Percentiles rank a stretch among this genome's conserved stretches.
Evolutionary conservation across 2,797 vertebrate genomes (phyloP).

Genomic region (Anabas testudineus): DNA sequence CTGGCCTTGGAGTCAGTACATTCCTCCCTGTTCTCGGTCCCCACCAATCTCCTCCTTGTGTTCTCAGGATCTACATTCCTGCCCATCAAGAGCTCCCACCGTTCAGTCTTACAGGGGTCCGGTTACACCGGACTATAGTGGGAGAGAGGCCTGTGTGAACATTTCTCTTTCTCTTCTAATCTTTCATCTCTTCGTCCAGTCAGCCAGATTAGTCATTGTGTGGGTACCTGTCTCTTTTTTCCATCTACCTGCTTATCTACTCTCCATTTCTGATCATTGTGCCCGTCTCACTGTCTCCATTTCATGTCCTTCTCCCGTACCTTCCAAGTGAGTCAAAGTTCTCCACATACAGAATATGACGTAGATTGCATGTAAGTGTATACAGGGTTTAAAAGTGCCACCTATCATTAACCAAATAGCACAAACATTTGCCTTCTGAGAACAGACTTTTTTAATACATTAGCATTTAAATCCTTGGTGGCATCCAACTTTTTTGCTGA

Average conservation of each 20-base stretch:
- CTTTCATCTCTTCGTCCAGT: slow-evolving; percentile 65
- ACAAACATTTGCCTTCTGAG: slow-evolving; percentile 34
- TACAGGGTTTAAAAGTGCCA: slow-evolving; percentile 18
- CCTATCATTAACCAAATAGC: slow-evolving; percentile 21
- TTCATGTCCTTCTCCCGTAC: slow-evolving; percentile 13
- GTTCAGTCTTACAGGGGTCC: slow-evolving; percentile 65
- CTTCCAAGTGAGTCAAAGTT: slow-evolving; percentile 32
- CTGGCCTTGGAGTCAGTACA: slow-evolving; percentile 69
- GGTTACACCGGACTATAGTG: slow-evolving; percentile 67
- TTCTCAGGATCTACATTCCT: slow-evolving; percentile 87
- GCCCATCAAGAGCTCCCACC: slow-evolving; percentile 74
- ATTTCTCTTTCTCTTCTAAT: slow-evolving; percentile 72
- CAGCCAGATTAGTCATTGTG: slow-evolving; percentile 78
- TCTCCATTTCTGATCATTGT: slow-evolving; percentile 26
- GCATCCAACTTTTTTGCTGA: background rate
- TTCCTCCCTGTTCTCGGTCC: slow-evolving; percentile 74
- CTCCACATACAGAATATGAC: background rate
- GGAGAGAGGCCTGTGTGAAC: slow-evolving; percentile 69
- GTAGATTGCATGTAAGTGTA: slow-evolving; percentile 13
- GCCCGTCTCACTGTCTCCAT: slow-evolving; percentile 22
- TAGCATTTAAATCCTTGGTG: background rate
- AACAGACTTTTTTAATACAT: slow-evolving; percentile 32
- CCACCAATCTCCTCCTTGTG: slow-evolving; percentile 74
- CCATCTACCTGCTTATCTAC: slow-evolving; percentile 44
- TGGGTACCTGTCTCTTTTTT: slow-evolving; percentile 29